Conservation (phyloP, 2,797 vertebrate genomes). For the Sandelia bainsii region DNA sequence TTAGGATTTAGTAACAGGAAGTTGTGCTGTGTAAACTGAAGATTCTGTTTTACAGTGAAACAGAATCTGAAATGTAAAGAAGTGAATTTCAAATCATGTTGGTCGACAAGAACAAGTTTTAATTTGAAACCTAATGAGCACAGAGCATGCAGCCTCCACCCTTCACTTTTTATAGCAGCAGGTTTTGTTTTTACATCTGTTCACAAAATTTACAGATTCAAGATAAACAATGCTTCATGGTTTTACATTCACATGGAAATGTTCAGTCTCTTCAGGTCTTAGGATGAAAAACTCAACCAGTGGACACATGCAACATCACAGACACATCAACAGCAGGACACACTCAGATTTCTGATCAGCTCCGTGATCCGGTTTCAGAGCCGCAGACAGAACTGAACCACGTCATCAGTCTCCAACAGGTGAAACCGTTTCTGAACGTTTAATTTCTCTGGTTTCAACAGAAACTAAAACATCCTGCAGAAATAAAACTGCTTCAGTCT, state of each 20-base stretch:
- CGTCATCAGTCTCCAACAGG: not conserved
- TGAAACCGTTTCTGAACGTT: no score
- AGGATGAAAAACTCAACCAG: slow-evolving; percentile 16
- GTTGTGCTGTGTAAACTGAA: no score
- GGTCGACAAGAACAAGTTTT: slow-evolving; percentile 48
- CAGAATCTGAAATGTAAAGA: no score
- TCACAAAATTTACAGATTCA: slow-evolving; percentile 43
- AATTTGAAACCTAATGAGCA: slow-evolving; percentile 58
- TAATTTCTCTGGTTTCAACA: no score
- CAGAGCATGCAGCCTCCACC: slow-evolving; percentile 79
- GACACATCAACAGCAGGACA: slow-evolving; percentile 47
- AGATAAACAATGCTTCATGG: slow-evolving; percentile 28
- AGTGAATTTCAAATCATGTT: not conserved
- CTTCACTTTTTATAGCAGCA: slow-evolving; percentile 54
- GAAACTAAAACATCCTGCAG: not conserved
- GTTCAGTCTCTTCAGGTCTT: not conserved
- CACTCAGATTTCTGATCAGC: slow-evolving; percentile 3
- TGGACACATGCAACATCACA: slow-evolving; percentile 60
- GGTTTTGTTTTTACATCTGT: slow-evolving; percentile 21
- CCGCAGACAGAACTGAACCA: not conserved
- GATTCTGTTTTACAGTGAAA: no score
- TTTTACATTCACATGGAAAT: slow-evolving; percentile 64
- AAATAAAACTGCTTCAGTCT: no score
- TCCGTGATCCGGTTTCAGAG: not conserved
- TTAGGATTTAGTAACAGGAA: not conserved